Percentiles rank a stretch among this genome's conserved stretches.
These are phyloP conservation scores for Glyphotaelius pellucidus DNA, from an alignment of 2,888 invertebrate genomes.

Conservation along the genomic window DNA sequence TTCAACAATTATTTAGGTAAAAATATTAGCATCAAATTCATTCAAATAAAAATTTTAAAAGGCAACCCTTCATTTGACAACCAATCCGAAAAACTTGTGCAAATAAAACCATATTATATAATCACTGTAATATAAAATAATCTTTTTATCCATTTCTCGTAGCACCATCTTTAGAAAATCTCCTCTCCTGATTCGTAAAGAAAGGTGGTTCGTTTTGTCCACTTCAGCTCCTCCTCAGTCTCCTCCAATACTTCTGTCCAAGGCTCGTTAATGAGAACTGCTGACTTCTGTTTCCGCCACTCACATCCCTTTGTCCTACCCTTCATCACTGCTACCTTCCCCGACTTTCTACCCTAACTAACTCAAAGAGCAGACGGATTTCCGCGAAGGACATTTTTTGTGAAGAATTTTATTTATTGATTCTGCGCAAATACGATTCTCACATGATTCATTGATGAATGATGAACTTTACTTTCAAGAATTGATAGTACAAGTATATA, in stretches of 20 bases:
- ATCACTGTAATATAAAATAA: no score
- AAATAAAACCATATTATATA: no score
- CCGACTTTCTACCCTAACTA: background rate
- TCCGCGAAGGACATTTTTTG: background rate
- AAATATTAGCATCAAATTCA: no score
- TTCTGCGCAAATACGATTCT: background rate
- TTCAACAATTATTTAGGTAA: background rate
- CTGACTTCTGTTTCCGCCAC: slow-evolving; percentile 37
- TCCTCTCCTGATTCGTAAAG: background rate
- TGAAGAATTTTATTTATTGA: background rate
- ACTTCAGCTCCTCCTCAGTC: background rate
- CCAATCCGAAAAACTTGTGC: no score
- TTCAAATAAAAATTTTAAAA: no score
- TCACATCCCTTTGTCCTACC: background rate
- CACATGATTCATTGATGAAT: background rate
- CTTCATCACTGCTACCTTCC: background rate
- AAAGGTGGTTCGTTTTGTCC: background rate
- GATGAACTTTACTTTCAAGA: background rate
- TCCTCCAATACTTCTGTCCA: background rate
- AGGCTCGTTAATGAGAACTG: slow-evolving; percentile 27
- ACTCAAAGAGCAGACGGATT: slow-evolving; percentile 10
- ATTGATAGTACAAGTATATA: no score
- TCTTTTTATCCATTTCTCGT: background rate
- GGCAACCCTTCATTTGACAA: no score
- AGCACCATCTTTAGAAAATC: background rate